Base-by-base conservation (phyloP, 1,140 invertebrate species). In the Ostrea edulis region DNA sequence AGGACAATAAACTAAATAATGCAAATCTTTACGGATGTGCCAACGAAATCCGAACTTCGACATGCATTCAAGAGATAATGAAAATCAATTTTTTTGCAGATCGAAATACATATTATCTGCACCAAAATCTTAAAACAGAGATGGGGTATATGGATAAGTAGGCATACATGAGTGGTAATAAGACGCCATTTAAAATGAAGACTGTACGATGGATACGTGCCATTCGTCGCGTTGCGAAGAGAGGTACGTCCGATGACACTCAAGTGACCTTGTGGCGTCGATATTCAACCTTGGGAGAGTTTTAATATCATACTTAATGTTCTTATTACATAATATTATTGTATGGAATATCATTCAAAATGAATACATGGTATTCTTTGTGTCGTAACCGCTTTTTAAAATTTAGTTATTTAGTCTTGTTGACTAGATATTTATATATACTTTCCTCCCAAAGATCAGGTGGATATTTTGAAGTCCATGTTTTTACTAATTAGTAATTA, bases 391-490 rank as follows among this genome's bases (percentile, higher is more conserved):
- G 35, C 1, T 44, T 44, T 44, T 44, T 44, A 5, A n/a, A n/a
- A 44, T 44, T 44, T 44, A 5, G 35, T 44, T 44, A n/a, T n/a
- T n/a, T 17, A 85, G 62, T 52, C 14, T 85, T 51, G 84, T 85
- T 44, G 84, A 62, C 44, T n/a, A n/a, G n/a, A n/a, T n/a, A n/a
- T n/a, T n/a, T n/a, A n/a, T 85, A 85, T 44, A 52, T 25, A 29
- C 25, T 85, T 29, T 25, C 51, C 14, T 65, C 54, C 12, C 17
- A 44, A 2, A 25, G 44, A 8, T 85, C 84, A 29, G 55, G 58
- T 11, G 84, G 84, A 65, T 85, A 85, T 85, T 65, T 85, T 62
- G 29, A 65, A 29, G 29, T 85, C 20, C 22, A 14, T 65, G 55
- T 35, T 22, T 65, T 85, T 58, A 65, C 29, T 68, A n/a, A n/a